phyloP scores from a whole-genome alignment of 2,797 vertebrate genomes.

The Paratrypauchen microcephalus region DNA sequence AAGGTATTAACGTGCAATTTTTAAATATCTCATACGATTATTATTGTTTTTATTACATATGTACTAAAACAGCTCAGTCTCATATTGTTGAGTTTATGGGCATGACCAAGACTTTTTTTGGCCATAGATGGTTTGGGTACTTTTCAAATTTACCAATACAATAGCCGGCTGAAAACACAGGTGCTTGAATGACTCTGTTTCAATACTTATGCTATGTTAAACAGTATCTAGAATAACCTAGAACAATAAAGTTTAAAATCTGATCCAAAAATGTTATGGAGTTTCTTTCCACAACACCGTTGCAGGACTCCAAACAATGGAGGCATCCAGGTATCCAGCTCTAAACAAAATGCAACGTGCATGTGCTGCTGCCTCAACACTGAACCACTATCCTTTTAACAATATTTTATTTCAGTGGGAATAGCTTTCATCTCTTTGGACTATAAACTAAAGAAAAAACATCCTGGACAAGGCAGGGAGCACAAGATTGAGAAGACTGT shows the following conservation, averaged over 20 bases:
- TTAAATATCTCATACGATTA: too few species aligned
- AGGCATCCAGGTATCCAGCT: too few species aligned
- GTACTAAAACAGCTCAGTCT: too few species aligned
- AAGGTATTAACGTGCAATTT: not conserved
- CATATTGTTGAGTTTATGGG: not conserved
- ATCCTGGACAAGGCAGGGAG: conserved; percentile 23
- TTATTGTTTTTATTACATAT: too few species aligned
- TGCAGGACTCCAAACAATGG: too few species aligned
- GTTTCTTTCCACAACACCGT: too few species aligned
- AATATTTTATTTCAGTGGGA: not conserved
- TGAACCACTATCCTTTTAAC: not conserved
- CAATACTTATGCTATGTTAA: too few species aligned
- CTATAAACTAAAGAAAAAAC: conserved; percentile 17
- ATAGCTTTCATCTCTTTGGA: conserved; percentile 11
- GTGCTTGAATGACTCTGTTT: too few species aligned
- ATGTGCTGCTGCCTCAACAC: not conserved
- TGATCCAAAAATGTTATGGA: too few species aligned
- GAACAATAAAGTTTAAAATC: too few species aligned
- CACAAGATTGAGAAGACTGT: conserved; percentile 27
- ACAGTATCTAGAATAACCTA: too few species aligned
- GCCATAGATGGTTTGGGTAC: not conserved
- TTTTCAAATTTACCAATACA: not conserved
- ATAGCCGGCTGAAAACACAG: not conserved
- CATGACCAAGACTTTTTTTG: not conserved
- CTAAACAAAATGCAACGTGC: not conserved